phyloP scores from a whole-genome alignment of 1,140 invertebrate species.

The Drosophila subpulchrella region DNA sequence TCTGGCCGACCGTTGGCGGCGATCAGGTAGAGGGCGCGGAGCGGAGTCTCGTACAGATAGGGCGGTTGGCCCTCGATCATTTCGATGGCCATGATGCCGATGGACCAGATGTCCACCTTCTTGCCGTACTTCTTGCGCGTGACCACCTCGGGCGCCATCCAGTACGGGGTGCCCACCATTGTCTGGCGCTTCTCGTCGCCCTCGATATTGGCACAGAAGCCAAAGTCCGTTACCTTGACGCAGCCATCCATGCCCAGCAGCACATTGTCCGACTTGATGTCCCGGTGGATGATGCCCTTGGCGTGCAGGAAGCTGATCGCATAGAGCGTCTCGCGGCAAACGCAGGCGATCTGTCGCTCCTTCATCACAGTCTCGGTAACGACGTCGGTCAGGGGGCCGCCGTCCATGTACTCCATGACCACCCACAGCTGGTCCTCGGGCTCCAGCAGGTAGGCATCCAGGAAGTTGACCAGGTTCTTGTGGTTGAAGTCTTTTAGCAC shows the following conservation, averaged over 20 bases:
- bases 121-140: constrained; percentile 93
- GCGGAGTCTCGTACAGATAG: constrained; percentile 96
- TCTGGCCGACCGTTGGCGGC: constrained; percentile 97
- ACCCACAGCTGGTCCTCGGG: constrained; percentile 97
- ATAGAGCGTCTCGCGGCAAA: constrained; percentile 96
- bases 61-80: constrained; percentile 99
- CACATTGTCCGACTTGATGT: constrained; percentile 99
- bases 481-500: constrained; percentile 97
- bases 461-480: constrained; percentile 98
- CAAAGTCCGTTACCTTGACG: constrained; percentile 99
- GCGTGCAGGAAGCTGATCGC: constrained; percentile 96
- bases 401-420: constrained; percentile 97
- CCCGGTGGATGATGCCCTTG: constrained; percentile 95
- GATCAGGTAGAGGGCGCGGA: constrained; percentile 97
- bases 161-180: constrained; percentile 96
- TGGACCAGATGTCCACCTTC: constrained; percentile 98
- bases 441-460: constrained; percentile 93
- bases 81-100: constrained; percentile 98
- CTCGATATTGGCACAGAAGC: constrained; percentile 96
- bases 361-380: constrained; percentile 99
- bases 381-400: constrained; percentile 98
- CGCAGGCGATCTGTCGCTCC: constrained; percentile 98
- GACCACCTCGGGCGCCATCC: constrained; percentile 96
- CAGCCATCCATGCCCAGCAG: constrained; percentile 97
- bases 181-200: constrained; percentile 98